Conservation (phyloP, 2,888 invertebrate species). For the Kuschelorhynchus macadamiae region DNA sequence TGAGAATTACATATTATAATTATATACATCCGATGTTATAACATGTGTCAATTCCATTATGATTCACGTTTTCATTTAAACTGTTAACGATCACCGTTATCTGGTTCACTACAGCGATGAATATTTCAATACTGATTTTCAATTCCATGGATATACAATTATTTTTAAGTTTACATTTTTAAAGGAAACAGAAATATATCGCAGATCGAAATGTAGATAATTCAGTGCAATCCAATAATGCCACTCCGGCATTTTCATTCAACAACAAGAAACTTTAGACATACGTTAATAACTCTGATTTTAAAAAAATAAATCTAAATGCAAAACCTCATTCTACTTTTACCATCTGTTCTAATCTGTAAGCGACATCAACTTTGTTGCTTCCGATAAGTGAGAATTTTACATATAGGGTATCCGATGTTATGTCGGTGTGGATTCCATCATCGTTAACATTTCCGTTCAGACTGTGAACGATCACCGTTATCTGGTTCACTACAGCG, state of each 20-base stretch:
- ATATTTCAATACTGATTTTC: too few species aligned
- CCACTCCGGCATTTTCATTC: too few species aligned
- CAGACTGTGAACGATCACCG: constrained; percentile 69
- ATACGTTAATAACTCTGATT: too few species aligned
- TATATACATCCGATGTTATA: constrained; percentile 71
- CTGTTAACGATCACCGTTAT: constrained; percentile 69
- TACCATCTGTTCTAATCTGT: constrained; percentile 83
- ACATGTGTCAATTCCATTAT: constrained; percentile 72
- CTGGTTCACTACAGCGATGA: constrained; percentile 69
- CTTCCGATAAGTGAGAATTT: constrained; percentile 79
- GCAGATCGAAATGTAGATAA: too few species aligned
- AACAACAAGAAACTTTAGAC: too few species aligned
- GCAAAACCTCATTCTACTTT: too few species aligned
- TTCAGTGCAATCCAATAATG: too few species aligned
- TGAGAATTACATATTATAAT: constrained; percentile 73
- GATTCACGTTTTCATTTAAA: constrained; percentile 67
- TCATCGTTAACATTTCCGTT: constrained; percentile 68
- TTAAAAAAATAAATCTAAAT: too few species aligned
- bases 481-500: constrained; percentile 68
- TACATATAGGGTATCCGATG: constrained; percentile 71
- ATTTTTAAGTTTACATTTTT: too few species aligned
- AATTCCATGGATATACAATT: too few species aligned
- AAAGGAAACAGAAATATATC: too few species aligned
- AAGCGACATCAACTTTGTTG: constrained; percentile 83
- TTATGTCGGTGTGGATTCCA: constrained; percentile 71